Base-by-base conservation (phyloP, 1,140 invertebrate genomes). In the Papilio polytes region DNA sequence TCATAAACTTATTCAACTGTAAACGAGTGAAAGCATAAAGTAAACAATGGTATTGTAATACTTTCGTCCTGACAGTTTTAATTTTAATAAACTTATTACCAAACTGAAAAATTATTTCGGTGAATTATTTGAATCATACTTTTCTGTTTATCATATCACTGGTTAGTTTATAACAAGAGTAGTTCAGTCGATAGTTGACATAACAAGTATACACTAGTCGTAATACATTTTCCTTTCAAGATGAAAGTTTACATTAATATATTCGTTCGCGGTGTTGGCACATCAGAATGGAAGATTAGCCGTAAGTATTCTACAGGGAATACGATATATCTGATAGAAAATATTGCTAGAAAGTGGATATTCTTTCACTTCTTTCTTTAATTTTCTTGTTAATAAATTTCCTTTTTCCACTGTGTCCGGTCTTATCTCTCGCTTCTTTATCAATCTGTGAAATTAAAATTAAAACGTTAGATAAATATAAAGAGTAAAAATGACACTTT, bases 1-100 rank as follows among this genome's bases (percentile, higher is more conserved):
- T 48, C 41, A 44, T 74, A 22, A 74, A 74, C 22, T 46, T 9
- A 44, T 74, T 74, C 20, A 46, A 44, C 73, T 74, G 73, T 46
- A 10, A 7, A 73, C 9, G 41, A 74, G 2, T 22, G 44, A 0
- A 22, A 46, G 18, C 44, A 22, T 20, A 20, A 63, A 26, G 22
- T 48, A 74, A 74, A 74, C 73, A 74, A 48, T 46, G 31, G 2
- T 41, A 41, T 41, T 72, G 26, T n/a, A 72, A 41, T 36, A 26
- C 59, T 63, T 63, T 31, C 31, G 59, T 22, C 0, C 22, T 22
- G 26, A 63, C 6, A 63, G 59, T 63, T 63, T 12, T 63, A 12
- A 63, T 63, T 20, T 20, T 20, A 59, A 20, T 20, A 20, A 59
- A 59, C 2, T 59, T 59, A 63, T 13, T n/a, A 22, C 2, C 7